phyloP scores from a whole-genome alignment of 2,797 vertebrate genomes.

The Macroramphosus scolopax region DNA sequence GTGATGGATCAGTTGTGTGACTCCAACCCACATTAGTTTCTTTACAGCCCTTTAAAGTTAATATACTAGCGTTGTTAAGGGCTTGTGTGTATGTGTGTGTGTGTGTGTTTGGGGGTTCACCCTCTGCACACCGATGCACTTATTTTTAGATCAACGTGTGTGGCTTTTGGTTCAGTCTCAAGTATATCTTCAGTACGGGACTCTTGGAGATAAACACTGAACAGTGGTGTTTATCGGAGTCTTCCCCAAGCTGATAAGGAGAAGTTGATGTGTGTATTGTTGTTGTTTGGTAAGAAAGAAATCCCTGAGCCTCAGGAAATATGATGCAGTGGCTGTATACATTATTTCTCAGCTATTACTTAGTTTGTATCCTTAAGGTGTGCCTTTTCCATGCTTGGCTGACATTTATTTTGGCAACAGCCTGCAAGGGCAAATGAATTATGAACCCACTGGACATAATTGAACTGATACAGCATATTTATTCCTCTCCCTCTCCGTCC shows the following conservation, averaged over 20 bases:
- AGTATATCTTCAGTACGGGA: background rate
- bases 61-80: slow-evolving; percentile 32
- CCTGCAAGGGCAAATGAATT: slow-evolving; percentile 68
- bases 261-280: slow-evolving; percentile 19
- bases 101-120: slow-evolving; percentile 45
- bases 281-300: slow-evolving; percentile 42
- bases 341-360: slow-evolving; percentile 49
- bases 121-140: slow-evolving; percentile 15
- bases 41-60: slow-evolving; percentile 52
- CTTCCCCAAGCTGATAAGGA: slow-evolving; percentile 25
- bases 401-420: slow-evolving; percentile 71
- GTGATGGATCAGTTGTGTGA: slow-evolving; percentile 39
- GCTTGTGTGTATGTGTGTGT: slow-evolving; percentile 11
- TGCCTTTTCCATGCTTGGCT: slow-evolving; percentile 63
- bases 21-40: slow-evolving; percentile 31
- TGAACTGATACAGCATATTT: slow-evolving; percentile 63
- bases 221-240: too few species aligned
- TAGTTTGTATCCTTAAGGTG: slow-evolving; percentile 56
- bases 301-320: slow-evolving; percentile 43
- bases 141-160: slow-evolving; percentile 12
- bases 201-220: background rate
- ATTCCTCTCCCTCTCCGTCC: slow-evolving; percentile 44
- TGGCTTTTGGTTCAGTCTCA: slow-evolving; percentile 11
- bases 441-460: slow-evolving; percentile 61
- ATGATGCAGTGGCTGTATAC: slow-evolving; percentile 47